Percentiles rank a stretch among this genome's conserved stretches.
These are phyloP conservation scores for Sebastes wilsoni DNA, from an alignment of 2,797 vertebrate genomes.

Conservation along the genomic window DNA sequence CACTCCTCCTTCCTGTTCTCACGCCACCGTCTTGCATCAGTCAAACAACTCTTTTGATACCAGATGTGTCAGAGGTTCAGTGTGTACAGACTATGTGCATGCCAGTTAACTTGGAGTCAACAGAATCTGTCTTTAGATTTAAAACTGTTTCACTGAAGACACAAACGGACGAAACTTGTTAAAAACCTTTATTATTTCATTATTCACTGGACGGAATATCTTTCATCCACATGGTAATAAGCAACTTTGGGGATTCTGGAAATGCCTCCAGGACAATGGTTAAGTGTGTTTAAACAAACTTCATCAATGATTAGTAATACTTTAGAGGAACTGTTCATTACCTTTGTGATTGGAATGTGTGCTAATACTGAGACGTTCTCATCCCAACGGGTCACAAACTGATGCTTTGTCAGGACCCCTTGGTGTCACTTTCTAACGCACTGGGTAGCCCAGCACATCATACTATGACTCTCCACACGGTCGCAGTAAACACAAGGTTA, in stretches of 20 bases:
- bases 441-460: no score
- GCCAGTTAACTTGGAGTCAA: background rate
- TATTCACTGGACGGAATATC: no score
- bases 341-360: background rate
- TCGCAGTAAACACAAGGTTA: no score
- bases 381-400: no score
- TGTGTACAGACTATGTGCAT: background rate
- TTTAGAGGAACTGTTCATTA: background rate
- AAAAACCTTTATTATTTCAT: no score
- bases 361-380: background rate
- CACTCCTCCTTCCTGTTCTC: background rate
- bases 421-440: no score
- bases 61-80: background rate
- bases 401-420: no score
- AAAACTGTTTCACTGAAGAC: background rate
- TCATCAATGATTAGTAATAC: background rate
- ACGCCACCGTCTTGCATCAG: background rate
- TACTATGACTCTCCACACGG: no score
- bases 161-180: no score
- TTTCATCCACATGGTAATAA: no score
- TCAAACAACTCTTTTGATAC: background rate
- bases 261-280: background rate
- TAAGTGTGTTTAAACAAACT: background rate
- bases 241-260: background rate
- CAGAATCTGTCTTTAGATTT: background rate